These are phyloP conservation scores for Sarcophaga variegata DNA, from an alignment of 2,888 invertebrate genomes.

Conservation along the genomic window DNA sequence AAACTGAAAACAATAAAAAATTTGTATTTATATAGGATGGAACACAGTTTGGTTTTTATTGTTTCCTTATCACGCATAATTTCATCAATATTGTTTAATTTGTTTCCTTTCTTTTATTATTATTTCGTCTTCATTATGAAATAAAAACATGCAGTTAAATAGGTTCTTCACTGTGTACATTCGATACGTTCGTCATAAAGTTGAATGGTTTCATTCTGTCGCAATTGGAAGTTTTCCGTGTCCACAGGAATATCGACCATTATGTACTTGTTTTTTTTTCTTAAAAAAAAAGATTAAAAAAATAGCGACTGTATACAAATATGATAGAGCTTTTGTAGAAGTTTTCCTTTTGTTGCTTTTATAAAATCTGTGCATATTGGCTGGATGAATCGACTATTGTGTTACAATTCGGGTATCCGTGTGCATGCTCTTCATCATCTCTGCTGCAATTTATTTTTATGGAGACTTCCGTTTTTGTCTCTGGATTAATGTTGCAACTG, in stretches of 20 bases:
- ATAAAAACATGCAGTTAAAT: conserved; percentile 53
- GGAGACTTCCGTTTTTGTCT: background rate
- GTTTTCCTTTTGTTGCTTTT: conserved; percentile 11
- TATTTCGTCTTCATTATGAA: conserved; percentile 12
- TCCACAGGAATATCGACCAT: too few species aligned
- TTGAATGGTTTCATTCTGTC: conserved; percentile 30
- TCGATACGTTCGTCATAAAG: conserved; percentile 49
- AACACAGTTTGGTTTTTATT: conserved; percentile 18
- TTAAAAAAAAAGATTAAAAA: background rate
- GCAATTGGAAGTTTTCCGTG: conserved; percentile 12
- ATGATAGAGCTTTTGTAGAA: background rate
- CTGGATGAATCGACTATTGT: background rate
- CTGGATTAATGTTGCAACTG: conserved; percentile 10
- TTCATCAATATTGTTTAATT: conserved; percentile 61
- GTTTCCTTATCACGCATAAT: conserved; percentile 41
- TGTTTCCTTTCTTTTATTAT: conserved; percentile 40
- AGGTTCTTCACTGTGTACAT: conserved; percentile 58
- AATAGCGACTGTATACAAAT: background rate
- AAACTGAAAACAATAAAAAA: too few species aligned
- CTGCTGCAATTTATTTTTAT: background rate
- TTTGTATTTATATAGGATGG: too few species aligned
- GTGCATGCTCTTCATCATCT: background rate
- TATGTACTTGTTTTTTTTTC: background rate
- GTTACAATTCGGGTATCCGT: background rate
- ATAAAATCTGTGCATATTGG: conserved; percentile 40